Conservation (phyloP, 2,113 vertebrate genomes). For the Lophius piscatorius region DNA sequence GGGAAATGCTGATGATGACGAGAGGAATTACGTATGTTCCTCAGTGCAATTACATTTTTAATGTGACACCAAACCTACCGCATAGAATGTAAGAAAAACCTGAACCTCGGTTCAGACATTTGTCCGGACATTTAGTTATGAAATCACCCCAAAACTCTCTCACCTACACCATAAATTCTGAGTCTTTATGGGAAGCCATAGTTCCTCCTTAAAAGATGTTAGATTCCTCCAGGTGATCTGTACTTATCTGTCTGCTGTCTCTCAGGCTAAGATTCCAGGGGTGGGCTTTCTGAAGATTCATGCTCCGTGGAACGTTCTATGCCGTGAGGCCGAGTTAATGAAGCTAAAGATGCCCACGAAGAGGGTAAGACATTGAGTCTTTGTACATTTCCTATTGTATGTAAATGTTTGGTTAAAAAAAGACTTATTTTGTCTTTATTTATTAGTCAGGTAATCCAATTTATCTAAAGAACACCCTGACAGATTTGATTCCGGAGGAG, state of each 20-base stretch:
- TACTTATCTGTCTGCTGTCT: slow-evolving; percentile 22
- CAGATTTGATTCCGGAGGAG: too few relatives aligned
- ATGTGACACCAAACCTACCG: too few relatives aligned
- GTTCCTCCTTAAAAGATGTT: too few relatives aligned
- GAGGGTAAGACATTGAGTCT: slow-evolving; percentile 80
- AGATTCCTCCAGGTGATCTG: neutral
- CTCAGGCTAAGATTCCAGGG: slow-evolving; percentile 89
- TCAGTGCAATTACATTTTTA: too few relatives aligned
- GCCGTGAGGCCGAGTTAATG: slow-evolving; percentile 95
- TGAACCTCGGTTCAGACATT: too few relatives aligned
- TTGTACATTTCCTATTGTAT: neutral
- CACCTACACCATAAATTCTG: too few relatives aligned
- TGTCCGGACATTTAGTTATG: too few relatives aligned
- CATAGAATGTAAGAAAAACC: too few relatives aligned
- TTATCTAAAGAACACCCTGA: neutral
- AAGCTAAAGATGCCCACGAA: slow-evolving; percentile 98
- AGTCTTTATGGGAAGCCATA: too few relatives aligned
- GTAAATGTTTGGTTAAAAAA: neutral
- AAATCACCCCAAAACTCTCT: too few relatives aligned
- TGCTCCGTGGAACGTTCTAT: slow-evolving; percentile 91
- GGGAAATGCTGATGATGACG: too few relatives aligned
- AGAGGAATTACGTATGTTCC: too few relatives aligned
- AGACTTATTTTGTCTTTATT: neutral
- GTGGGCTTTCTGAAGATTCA: slow-evolving; percentile 95
- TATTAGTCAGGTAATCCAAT: neutral